Evolutionary conservation across 2,888 invertebrate genomes (phyloP).

Genomic region (Eupeodes luniger): DNA sequence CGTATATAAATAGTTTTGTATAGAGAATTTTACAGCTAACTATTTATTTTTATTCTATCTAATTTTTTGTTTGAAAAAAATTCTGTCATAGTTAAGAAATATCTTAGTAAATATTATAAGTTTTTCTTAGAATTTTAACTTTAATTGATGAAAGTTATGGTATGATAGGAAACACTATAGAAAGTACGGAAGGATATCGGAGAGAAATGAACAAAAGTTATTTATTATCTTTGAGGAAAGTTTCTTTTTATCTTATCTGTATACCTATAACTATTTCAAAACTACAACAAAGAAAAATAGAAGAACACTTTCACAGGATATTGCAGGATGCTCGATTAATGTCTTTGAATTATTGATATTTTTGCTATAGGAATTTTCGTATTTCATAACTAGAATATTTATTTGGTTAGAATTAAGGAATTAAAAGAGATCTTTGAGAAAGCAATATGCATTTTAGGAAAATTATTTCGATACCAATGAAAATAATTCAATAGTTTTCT

Average conservation of each 20-base stretch:
- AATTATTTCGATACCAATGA: no score
- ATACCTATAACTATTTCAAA: not conserved
- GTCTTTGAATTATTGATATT: not conserved
- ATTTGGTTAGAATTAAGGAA: not conserved
- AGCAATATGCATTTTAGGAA: no score
- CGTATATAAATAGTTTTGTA: not conserved
- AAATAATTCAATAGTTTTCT: no score
- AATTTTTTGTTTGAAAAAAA: conserved; percentile 42
- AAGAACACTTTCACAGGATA: not conserved
- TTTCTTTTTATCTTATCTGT: not conserved
- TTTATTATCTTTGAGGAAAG: conserved; percentile 27
- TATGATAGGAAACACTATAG: not conserved
- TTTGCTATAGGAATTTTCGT: not conserved
- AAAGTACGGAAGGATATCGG: not conserved
- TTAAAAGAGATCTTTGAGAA: not conserved
- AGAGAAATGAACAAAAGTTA: not conserved
- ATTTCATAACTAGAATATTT: not conserved
- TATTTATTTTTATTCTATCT: conserved; percentile 46
- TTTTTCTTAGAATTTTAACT: conserved; percentile 51
- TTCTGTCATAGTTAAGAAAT: conserved; percentile 60
- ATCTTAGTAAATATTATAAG: conserved; percentile 41
- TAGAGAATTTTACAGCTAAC: conserved; percentile 23
- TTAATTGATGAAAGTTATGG: not conserved
- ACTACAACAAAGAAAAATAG: not conserved
- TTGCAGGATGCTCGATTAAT: not conserved